phyloP scores from a whole-genome alignment of 2,888 invertebrate species.

The Volucella inflata region DNA sequence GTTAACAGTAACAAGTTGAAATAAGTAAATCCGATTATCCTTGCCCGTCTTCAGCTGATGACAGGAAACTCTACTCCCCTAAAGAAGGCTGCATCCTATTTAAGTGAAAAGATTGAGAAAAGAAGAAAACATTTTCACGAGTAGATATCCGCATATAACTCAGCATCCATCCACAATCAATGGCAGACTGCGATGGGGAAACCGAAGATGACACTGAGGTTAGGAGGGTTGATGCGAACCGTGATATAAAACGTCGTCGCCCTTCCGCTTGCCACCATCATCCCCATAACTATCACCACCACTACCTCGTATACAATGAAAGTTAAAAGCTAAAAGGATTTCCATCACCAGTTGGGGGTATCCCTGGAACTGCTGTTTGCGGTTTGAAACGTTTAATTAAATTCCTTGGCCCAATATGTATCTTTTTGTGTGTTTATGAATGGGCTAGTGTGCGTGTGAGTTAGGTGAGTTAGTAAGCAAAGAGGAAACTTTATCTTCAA shows the following conservation, averaged over 20 bases:
- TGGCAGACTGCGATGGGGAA: neutral
- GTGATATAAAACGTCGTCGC: slow-evolving; percentile 20
- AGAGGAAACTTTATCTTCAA: slow-evolving; percentile 58
- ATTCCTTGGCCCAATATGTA: slow-evolving; percentile 56
- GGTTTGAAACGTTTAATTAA: slow-evolving; percentile 66
- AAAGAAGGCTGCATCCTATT: slow-evolving; percentile 1
- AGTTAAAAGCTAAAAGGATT: slow-evolving; percentile 62
- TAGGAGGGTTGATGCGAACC: neutral
- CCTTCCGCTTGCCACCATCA: neutral
- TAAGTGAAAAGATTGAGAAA: slow-evolving; percentile 31
- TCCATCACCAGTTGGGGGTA: slow-evolving; percentile 39
- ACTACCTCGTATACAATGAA: slow-evolving; percentile 17
- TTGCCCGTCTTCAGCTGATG: slow-evolving; percentile 12
- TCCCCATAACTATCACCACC: neutral
- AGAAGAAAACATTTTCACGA: slow-evolving; percentile 29
- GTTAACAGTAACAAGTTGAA: slow-evolving; percentile 30
- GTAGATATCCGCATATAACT: slow-evolving; percentile 19
- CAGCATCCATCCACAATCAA: slow-evolving; percentile 57
- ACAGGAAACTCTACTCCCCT: neutral
- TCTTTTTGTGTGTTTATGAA: neutral
- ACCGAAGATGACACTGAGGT: neutral
- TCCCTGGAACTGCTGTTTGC: slow-evolving; percentile 21
- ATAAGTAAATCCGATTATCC: slow-evolving; percentile 60
- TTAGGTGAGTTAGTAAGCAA: slow-evolving; percentile 44
- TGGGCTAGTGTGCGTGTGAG: slow-evolving; percentile 32